Percentiles rank a stretch among this genome's conserved stretches.
These are phyloP conservation scores for Clitarchus hookeri DNA, from an alignment of 2,888 invertebrate genomes.

Conservation along the genomic window DNA sequence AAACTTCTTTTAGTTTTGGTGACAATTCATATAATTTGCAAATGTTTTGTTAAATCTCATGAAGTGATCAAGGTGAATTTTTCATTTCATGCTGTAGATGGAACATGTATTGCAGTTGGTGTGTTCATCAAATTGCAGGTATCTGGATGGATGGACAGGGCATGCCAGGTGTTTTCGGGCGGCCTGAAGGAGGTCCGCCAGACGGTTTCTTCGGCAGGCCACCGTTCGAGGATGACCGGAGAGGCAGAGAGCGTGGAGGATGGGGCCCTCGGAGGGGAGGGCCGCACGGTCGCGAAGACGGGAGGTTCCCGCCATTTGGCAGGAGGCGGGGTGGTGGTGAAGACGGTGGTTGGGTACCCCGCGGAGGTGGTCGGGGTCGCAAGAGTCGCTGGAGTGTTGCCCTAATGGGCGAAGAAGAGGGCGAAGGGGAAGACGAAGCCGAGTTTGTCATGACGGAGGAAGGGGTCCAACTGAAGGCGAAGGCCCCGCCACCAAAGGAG, in stretches of 20 bases:
- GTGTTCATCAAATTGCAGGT: slow-evolving; percentile 36
- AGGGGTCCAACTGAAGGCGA: slow-evolving; percentile 45
- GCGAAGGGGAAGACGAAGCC: background rate
- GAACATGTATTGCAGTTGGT: too few relatives aligned
- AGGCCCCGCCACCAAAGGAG: background rate
- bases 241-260: slow-evolving; percentile 48
- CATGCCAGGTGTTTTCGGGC: slow-evolving; percentile 37
- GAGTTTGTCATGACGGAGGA: slow-evolving; percentile 48
- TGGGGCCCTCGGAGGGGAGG: slow-evolving; percentile 46
- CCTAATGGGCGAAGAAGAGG: background rate
- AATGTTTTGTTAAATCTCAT: background rate
- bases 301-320: slow-evolving; percentile 37
- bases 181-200: slow-evolving; percentile 46
- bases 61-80: too few relatives aligned
- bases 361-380: slow-evolving; percentile 47
- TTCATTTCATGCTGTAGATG: too few relatives aligned
- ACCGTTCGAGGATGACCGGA: slow-evolving; percentile 45
- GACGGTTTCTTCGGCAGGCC: slow-evolving; percentile 48
- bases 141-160: slow-evolving; percentile 46
- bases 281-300: slow-evolving; percentile 41
- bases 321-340: slow-evolving; percentile 30
- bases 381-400: slow-evolving; percentile 49
- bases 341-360: slow-evolving; percentile 29
- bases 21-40: background rate
- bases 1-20: background rate